These are phyloP conservation scores for Callocephalon fimbriatum DNA, from an alignment of 2,113 vertebrate species.

Conservation along the genomic window DNA sequence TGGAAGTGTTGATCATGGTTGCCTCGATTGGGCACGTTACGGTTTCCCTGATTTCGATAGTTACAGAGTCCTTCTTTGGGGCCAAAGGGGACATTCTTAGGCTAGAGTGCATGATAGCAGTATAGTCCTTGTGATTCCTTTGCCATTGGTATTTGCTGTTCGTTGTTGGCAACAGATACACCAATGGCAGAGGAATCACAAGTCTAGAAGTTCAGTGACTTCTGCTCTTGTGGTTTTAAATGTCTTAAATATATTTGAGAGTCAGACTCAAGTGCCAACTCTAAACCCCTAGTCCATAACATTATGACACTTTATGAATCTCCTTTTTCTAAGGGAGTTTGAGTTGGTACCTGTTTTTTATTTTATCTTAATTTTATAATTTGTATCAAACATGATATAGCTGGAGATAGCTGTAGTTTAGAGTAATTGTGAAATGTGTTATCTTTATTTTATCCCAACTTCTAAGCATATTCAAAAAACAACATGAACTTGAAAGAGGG, in stretches of 20 bases:
- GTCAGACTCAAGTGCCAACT: not conserved
- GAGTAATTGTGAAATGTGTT: not conserved
- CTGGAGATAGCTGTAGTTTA: not conserved
- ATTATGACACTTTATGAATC: not conserved
- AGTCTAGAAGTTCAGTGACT: not conserved
- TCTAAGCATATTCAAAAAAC: not conserved
- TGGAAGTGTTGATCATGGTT: not conserved
- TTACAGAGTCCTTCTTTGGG: not conserved
- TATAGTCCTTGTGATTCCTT: not conserved
- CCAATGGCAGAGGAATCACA: not conserved
- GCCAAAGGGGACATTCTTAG: not conserved
- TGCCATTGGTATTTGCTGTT: not conserved
- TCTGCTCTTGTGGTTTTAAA: not conserved
- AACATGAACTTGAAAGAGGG: not conserved
- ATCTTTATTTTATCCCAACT: not conserved
- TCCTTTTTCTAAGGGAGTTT: not conserved
- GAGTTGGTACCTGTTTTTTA: not conserved
- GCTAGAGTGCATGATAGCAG: not conserved
- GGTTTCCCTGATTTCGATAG: not conserved
- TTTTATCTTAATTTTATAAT: not conserved
- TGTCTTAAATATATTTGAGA: not conserved
- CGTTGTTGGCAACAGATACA: not conserved
- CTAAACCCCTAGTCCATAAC: not conserved
- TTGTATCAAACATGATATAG: not conserved
- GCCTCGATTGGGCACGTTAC: not conserved